phyloP scores from a whole-genome alignment of 2,888 invertebrate species.

The Volucella inanis region DNA sequence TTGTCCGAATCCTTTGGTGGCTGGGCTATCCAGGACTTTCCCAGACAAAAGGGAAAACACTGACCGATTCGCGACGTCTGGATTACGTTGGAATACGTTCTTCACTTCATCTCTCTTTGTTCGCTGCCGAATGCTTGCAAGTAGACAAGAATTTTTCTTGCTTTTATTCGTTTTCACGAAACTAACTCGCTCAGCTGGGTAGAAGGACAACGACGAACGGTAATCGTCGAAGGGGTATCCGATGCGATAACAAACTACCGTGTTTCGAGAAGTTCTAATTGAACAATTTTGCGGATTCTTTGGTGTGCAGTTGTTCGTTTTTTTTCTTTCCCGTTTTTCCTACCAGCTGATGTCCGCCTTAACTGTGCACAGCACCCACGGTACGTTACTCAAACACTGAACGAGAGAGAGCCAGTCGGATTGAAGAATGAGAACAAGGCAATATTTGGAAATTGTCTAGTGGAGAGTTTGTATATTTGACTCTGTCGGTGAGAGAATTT shows the following conservation, averaged over 20 bases:
- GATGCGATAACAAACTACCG: background rate
- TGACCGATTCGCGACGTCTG: background rate
- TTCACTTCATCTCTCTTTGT: background rate
- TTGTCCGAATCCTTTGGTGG: background rate
- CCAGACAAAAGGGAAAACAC: background rate
- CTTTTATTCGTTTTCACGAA: background rate
- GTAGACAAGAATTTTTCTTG: conserved; percentile 12
- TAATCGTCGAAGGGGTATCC: background rate
- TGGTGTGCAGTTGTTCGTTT: background rate
- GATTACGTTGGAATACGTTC: background rate
- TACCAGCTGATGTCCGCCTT: conserved; percentile 65
- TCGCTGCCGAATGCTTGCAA: conserved; percentile 12
- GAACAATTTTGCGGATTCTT: conserved; percentile 20
- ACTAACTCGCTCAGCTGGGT: background rate
- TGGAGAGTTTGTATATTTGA: background rate
- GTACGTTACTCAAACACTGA: conserved; percentile 75
- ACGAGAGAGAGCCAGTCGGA: conserved; percentile 17
- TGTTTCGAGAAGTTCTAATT: conserved; percentile 8
- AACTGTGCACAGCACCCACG: conserved; percentile 64
- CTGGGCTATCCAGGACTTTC: no score
- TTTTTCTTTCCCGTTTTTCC: conserved; percentile 34
- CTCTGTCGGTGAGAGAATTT: background rate
- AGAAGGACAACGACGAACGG: background rate
- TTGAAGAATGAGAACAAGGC: conserved; percentile 45
- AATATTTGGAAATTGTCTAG: conserved; percentile 23